Evolutionary conservation across 2,888 invertebrate genomes (phyloP).

Genomic region (Cryptocheilus praepositus): DNA sequence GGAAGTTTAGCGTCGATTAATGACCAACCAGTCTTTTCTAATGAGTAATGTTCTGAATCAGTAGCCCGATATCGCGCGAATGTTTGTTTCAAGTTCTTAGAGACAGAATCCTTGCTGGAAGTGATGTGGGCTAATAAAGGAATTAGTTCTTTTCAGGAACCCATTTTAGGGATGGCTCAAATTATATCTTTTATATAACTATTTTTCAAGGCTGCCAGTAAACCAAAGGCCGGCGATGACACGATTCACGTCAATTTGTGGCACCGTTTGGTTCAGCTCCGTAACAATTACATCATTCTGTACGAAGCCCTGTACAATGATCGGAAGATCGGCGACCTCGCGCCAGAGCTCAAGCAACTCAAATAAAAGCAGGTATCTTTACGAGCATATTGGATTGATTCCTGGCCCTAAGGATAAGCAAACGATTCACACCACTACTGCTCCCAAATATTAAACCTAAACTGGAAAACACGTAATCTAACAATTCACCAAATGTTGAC

Average conservation of each 20-base stretch:
- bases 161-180: no score
- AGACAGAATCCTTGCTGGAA: no score
- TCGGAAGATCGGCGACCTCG: constrained; percentile 22
- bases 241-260: constrained; percentile 61
- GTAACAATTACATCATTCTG: constrained; percentile 66
- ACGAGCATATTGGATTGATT: background rate
- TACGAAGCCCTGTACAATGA: constrained; percentile 61
- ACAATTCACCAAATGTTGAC: no score
- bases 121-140: no score
- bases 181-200: background rate
- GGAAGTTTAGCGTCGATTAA: no score
- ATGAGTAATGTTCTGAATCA: no score
- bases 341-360: background rate
- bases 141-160: no score
- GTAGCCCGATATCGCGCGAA: no score
- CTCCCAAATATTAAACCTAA: background rate
- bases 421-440: background rate
- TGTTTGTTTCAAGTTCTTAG: no score
- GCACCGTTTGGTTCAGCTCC: constrained; percentile 66
- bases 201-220: constrained; percentile 36
- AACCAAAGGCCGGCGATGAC: constrained; percentile 52
- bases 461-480: no score
- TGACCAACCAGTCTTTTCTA: no score
- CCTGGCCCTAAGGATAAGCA: background rate
- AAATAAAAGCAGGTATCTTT: no score